A percentile compares a stretch with the other conserved stretches of the same genome.
These are phyloP conservation scores for Cichladusa arquata DNA, from an alignment of 2,113 vertebrate species.

Conservation along the genomic window DNA sequence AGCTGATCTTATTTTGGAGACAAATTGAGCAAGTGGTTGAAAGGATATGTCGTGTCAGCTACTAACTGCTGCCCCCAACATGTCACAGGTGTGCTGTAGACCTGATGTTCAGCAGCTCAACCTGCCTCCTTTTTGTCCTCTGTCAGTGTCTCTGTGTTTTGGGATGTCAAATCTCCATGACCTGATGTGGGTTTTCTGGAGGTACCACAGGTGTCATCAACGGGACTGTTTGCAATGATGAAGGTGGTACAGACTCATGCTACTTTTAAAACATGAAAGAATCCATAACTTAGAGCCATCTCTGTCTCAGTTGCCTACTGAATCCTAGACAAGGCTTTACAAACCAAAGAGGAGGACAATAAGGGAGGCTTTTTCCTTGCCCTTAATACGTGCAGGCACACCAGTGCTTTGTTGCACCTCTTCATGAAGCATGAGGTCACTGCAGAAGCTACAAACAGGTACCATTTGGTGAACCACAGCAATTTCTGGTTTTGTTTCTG, in stretches of 20 bases:
- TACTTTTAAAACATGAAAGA: not conserved
- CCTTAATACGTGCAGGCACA: not conserved
- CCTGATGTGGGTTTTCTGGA: not conserved
- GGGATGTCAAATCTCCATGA: not conserved
- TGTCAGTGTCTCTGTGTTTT: not conserved
- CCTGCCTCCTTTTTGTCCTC: not conserved
- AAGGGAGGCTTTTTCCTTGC: not conserved
- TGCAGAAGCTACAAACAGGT: not conserved
- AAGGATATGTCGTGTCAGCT: not conserved
- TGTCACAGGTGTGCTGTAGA: not conserved
- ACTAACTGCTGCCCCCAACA: not conserved
- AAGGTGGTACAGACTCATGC: not conserved
- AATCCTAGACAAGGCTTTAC: not conserved
- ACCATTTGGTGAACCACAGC: not conserved
- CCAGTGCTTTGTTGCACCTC: not conserved
- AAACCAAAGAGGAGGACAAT: not conserved
- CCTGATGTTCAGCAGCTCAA: not conserved
- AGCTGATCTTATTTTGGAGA: constrained; percentile 7
- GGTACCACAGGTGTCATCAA: not conserved
- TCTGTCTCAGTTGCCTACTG: not conserved
- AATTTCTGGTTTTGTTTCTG: constrained; percentile 19
- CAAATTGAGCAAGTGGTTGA: not conserved
- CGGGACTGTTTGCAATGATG: not conserved
- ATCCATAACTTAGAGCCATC: not conserved
- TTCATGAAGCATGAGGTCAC: not conserved